phyloP scores from a whole-genome alignment of 2,797 vertebrate species.

The Hypotaenidia philippensis region DNA sequence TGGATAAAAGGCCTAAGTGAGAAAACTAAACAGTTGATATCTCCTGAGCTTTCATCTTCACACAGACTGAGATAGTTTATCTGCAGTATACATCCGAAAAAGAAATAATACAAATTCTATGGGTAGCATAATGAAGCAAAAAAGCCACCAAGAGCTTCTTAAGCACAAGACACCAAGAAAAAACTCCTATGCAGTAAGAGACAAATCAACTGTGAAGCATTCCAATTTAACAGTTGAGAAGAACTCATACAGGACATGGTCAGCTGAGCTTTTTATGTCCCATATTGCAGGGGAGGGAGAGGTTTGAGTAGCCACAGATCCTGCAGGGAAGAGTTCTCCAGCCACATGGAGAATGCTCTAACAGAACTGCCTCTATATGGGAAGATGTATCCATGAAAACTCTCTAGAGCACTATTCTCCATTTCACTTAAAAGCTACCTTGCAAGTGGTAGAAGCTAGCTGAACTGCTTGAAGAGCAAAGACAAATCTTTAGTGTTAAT shows the following conservation, averaged over 20 bases:
- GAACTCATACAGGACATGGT: not conserved
- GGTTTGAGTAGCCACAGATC: not conserved
- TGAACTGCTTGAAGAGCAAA: not conserved
- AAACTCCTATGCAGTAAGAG: not conserved
- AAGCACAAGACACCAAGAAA: not conserved
- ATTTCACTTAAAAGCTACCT: not conserved
- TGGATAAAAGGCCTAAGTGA: not conserved
- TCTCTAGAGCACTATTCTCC: not conserved
- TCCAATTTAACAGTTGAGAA: not conserved
- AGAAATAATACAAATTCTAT: not conserved
- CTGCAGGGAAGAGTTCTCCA: not conserved
- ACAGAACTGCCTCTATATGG: not conserved
- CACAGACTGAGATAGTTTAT: not conserved
- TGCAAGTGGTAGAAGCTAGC: not conserved
- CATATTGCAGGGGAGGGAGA: not conserved
- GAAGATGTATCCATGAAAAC: not conserved
- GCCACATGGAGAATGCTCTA: fast-evolving
- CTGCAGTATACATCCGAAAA: not conserved
- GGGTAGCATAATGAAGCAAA: not conserved
- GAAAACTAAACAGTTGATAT: not conserved
- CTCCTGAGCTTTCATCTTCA: not conserved
- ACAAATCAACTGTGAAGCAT: not conserved
- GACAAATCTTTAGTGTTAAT: not conserved
- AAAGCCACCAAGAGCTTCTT: not conserved
- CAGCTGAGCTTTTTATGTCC: not conserved